phyloP scores from a whole-genome alignment of 2,797 vertebrate species.

The Girardinus metallicus region DNA sequence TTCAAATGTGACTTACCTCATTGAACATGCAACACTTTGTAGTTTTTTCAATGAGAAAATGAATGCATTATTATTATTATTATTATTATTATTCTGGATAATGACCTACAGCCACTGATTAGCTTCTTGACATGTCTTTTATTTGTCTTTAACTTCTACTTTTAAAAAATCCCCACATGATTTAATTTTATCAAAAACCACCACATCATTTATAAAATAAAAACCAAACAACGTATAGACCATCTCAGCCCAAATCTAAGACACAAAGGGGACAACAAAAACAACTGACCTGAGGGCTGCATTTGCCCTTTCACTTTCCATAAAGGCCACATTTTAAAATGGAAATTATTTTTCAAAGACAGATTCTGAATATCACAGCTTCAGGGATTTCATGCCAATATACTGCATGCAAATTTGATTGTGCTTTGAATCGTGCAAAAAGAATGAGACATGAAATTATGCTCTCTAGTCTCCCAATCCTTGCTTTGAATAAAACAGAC shows the following conservation, averaged over 20 bases:
- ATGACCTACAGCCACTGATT: constrained; percentile 21
- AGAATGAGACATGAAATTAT: neutral
- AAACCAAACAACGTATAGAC: neutral
- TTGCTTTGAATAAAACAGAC: neutral
- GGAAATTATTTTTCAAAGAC: constrained; percentile 28
- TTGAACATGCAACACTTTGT: constrained; percentile 27
- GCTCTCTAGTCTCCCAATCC: neutral
- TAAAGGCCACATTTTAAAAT: constrained; percentile 51
- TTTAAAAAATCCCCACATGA: neutral
- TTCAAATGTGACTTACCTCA: constrained; percentile 48
- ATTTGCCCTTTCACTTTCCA: constrained; percentile 49
- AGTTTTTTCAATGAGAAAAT: constrained; percentile 26
- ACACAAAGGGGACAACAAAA: constrained; percentile 15
- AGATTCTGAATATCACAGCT: constrained; percentile 29
- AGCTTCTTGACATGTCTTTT: neutral
- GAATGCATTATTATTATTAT: constrained; percentile 3
- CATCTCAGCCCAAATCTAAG: constrained; percentile 21
- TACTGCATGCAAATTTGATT: constrained; percentile 6
- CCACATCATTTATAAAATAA: constrained; percentile 12
- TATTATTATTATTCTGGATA: constrained; percentile 12
- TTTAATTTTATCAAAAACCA: neutral
- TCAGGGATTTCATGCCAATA: constrained; percentile 21
- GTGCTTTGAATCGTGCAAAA: constrained; percentile 1
- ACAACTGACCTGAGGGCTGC: constrained; percentile 26
- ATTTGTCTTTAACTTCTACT: neutral